Evolutionary conservation across 2,113 vertebrate species (phyloP).

Genomic region (Tenebrosternarchus preto): DNA sequence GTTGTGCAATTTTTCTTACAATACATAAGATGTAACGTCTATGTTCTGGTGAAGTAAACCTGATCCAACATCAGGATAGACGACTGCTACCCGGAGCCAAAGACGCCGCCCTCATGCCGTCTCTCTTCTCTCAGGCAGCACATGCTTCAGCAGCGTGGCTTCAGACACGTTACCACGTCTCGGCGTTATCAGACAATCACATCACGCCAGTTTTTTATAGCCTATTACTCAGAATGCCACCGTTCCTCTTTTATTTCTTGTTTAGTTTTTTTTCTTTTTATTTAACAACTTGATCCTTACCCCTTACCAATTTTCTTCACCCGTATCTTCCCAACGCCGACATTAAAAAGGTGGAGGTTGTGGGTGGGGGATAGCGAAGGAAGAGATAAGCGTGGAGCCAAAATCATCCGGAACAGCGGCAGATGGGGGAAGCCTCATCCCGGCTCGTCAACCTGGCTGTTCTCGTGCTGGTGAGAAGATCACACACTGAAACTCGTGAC

Average conservation of each 20-base stretch:
- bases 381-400: constrained; percentile 56
- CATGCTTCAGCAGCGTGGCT: neutral
- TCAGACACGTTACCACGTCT: constrained; percentile 49
- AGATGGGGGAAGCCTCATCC: constrained; percentile 66
- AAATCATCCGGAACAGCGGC: constrained; percentile 68
- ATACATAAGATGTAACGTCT: neutral
- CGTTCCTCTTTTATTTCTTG: constrained; percentile 52
- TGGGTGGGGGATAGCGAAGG: neutral
- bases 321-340: constrained; percentile 63
- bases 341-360: constrained; percentile 16
- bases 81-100: neutral
- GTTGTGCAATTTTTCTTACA: neutral
- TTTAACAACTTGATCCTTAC: constrained; percentile 62
- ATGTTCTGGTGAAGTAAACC: too few species aligned
- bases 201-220: constrained; percentile 40
- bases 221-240: constrained; percentile 63
- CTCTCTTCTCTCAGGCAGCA: neutral
- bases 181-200: constrained; percentile 16
- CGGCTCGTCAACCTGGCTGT: constrained; percentile 53
- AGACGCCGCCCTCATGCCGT: constrained; percentile 5
- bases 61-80: neutral
- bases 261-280: constrained; percentile 57
- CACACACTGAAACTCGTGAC: constrained; percentile 60
- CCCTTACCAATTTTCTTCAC: constrained; percentile 45
- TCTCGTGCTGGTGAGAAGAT: constrained; percentile 61